Evolutionary conservation across 2,113 vertebrate species (phyloP).

Genomic region (Astatoreochromis straeleni): DNA sequence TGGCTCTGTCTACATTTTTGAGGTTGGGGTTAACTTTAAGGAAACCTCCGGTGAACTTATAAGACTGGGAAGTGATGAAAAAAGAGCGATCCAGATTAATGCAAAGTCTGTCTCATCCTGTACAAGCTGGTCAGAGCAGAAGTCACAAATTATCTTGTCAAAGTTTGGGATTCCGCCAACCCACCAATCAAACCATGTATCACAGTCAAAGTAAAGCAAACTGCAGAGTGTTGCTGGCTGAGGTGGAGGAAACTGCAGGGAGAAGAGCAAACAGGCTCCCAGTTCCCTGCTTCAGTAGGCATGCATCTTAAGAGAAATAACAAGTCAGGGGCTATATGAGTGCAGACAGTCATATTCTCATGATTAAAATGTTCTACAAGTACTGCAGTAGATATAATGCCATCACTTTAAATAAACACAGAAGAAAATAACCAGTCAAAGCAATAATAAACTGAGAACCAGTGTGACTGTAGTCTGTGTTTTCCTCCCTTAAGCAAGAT

Average conservation of each 20-base stretch:
- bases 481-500: constrained; percentile 14
- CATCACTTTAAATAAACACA: background rate
- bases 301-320: background rate
- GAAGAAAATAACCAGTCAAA: background rate
- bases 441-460: background rate
- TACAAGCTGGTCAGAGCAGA: background rate
- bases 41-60: background rate
- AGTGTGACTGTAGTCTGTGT: background rate
- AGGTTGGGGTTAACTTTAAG: background rate
- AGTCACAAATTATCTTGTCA: background rate
- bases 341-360: background rate
- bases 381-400: background rate
- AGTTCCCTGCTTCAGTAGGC: background rate
- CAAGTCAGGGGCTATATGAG: background rate
- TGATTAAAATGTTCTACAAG: background rate
- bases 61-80: background rate
- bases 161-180: background rate
- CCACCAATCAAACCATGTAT: constrained; percentile 5
- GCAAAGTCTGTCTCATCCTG: background rate
- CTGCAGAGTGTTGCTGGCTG: background rate
- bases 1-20: background rate
- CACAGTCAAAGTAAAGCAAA: background rate
- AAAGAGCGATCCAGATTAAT: background rate
- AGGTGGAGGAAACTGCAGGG: background rate
- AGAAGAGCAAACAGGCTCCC: background rate